Conservation (phyloP, 2,888 invertebrate species). For the Scrobipalpa costella region DNA sequence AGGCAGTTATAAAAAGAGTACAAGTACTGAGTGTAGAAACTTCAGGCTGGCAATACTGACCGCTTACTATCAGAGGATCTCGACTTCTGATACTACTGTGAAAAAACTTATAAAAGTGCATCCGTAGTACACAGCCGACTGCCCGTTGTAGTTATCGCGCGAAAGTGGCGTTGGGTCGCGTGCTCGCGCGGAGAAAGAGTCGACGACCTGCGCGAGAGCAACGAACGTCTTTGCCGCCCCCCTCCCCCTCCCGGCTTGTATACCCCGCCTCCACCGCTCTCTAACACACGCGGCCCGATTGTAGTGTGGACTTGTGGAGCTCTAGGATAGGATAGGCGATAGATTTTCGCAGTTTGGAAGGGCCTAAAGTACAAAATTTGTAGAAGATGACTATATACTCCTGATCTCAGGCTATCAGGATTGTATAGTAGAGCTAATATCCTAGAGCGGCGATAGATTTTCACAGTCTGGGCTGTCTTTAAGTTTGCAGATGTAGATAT, state of each 20-base stretch:
- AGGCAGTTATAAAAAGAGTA: too few species aligned
- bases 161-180: slow-evolving; percentile 70
- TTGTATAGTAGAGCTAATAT: too few species aligned
- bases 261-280: background rate
- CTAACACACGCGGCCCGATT: background rate
- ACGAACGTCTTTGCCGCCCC: slow-evolving; percentile 76
- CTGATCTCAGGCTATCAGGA: too few species aligned
- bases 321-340: background rate
- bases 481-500: too few species aligned
- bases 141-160: slow-evolving; percentile 63
- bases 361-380: too few species aligned
- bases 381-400: too few species aligned
- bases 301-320: background rate
- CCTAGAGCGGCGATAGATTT: too few species aligned
- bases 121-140: slow-evolving; percentile 21
- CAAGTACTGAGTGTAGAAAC: too few species aligned
- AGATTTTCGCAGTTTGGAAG: background rate
- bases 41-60: too few species aligned
- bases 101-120: background rate
- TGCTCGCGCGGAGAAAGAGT: slow-evolving; percentile 76
- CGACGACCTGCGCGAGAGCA: slow-evolving; percentile 77
- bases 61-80: too few species aligned
- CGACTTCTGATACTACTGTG: too few species aligned
- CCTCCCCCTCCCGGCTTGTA: slow-evolving; percentile 10
- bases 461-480: too few species aligned